phyloP scores from a whole-genome alignment of 2,797 vertebrate genomes.

The Pangasius larnaudii region DNA sequence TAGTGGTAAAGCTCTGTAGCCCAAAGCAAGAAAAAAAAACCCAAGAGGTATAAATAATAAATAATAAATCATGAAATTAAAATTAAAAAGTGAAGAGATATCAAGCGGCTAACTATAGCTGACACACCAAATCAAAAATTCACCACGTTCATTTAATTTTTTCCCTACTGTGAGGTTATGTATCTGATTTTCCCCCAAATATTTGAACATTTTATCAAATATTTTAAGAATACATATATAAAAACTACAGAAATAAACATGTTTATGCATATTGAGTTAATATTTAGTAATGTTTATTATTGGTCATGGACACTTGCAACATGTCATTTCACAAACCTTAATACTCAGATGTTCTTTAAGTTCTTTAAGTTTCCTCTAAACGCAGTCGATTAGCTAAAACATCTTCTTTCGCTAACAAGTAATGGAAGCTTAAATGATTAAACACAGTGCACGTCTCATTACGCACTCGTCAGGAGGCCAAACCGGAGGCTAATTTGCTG shows the following conservation, averaged over 20 bases:
- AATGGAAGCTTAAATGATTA: background rate
- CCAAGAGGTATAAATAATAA: background rate
- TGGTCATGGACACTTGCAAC: background rate
- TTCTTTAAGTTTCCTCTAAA: background rate
- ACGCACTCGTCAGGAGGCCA: background rate
- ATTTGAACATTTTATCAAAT: background rate
- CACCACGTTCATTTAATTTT: background rate
- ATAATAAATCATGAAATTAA: background rate
- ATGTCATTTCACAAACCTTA: background rate
- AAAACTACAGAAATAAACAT: background rate
- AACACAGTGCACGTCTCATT: background rate
- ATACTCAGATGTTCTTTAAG: background rate
- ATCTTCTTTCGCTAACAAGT: background rate
- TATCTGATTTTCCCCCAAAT: background rate
- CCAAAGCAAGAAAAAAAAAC: too few species aligned
- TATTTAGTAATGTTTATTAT: background rate
- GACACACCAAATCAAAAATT: background rate
- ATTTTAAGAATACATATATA: background rate
- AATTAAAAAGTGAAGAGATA: background rate
- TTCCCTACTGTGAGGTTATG: background rate
- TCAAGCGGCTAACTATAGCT: too few species aligned
- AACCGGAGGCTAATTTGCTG: background rate
- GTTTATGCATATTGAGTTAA: background rate
- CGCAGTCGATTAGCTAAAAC: background rate
- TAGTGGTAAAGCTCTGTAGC: too few species aligned